Evolutionary conservation across 2,888 invertebrate genomes (phyloP).

Genomic region (Yponomeuta sedellus): DNA sequence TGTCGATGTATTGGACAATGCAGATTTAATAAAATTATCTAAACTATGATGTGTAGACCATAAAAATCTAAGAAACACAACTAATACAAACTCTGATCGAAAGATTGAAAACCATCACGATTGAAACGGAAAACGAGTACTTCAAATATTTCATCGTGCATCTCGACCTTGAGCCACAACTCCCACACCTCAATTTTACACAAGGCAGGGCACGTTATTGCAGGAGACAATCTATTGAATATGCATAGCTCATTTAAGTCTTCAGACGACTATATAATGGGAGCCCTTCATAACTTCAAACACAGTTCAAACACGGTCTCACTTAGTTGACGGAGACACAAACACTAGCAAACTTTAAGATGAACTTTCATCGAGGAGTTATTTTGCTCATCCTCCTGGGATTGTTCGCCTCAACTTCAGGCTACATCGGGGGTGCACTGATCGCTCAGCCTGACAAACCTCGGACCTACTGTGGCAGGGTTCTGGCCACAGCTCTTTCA

Average conservation of each 20-base stretch:
- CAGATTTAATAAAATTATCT: no score
- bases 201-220: neutral
- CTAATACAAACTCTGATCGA: no score
- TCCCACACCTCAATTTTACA: neutral
- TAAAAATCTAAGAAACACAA: no score
- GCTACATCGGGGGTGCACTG: slow-evolving; percentile 34
- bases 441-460: slow-evolving; percentile 31
- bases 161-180: no score
- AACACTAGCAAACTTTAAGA: slow-evolving; percentile 23
- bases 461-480: no score
- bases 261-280: slow-evolving; percentile 41
- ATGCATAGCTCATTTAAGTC: slow-evolving; percentile 33
- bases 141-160: no score
- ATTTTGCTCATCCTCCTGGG: slow-evolving; percentile 26
- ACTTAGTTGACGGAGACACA: neutral
- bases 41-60: no score
- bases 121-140: no score
- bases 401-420: slow-evolving; percentile 27
- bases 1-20: no score
- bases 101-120: no score
- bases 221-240: slow-evolving; percentile 31
- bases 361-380: slow-evolving; percentile 33
- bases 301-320: slow-evolving; percentile 7
- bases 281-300: slow-evolving; percentile 11
- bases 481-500: no score